Evolutionary conservation across 2,113 vertebrate species (phyloP).

Genomic region (Rostratula benghalensis): DNA sequence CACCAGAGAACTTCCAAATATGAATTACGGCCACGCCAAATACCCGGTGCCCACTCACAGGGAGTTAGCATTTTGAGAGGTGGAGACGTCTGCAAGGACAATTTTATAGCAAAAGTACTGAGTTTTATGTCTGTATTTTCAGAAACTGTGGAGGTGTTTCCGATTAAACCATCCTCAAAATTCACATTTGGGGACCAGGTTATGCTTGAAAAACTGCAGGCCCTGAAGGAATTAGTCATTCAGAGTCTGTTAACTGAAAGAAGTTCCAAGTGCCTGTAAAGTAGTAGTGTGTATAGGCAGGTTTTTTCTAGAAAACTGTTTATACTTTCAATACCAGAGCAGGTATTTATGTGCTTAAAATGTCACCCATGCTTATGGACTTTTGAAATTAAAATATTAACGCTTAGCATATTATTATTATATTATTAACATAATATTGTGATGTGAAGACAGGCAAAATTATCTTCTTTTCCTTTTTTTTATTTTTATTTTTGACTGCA

Average conservation of each 20-base stretch:
- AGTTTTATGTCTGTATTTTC: background rate
- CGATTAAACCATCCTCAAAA: background rate
- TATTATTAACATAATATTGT: no score
- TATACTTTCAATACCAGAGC: background rate
- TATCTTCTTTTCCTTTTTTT: fast-evolving
- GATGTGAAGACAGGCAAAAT: background rate
- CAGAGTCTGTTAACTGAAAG: background rate
- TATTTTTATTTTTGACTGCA: background rate
- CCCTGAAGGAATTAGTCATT: background rate
- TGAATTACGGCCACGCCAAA: background rate
- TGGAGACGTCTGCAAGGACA: background rate
- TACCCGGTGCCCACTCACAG: background rate
- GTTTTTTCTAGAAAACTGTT: background rate
- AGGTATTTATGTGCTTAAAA: background rate
- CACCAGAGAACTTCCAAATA: background rate
- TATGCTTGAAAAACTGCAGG: background rate
- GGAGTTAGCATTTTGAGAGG: background rate
- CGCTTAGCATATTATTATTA: no score
- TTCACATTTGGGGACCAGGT: background rate
- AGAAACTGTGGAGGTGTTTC: background rate
- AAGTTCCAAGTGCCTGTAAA: background rate
- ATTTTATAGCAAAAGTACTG: background rate
- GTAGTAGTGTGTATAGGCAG: background rate
- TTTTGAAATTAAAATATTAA: background rate
- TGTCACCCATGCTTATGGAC: background rate